These are phyloP conservation scores for Antitype chi DNA, from an alignment of 2,888 invertebrate species.

Conservation along the genomic window DNA sequence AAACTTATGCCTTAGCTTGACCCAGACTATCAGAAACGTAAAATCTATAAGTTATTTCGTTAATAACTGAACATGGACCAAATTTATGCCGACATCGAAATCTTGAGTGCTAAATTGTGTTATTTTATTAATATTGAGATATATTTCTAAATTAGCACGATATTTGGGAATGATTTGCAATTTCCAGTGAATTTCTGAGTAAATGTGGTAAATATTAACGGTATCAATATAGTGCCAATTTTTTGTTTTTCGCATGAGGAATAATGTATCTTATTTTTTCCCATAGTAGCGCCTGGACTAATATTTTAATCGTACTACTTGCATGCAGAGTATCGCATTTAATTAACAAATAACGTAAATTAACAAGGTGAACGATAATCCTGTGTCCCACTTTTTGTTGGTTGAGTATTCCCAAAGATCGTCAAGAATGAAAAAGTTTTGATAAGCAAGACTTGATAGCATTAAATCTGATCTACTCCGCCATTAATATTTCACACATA, in stretches of 20 bases:
- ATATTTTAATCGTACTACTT: not conserved
- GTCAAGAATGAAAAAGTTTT: not conserved
- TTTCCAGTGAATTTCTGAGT: not conserved
- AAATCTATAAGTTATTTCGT: constrained; percentile 18
- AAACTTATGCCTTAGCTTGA: not conserved
- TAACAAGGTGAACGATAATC: not conserved
- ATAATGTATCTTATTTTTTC: not conserved
- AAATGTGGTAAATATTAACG: not conserved
- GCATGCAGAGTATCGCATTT: not conserved
- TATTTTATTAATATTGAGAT: constrained; percentile 7
- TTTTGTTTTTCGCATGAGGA: not conserved
- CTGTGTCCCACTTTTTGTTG: too few relatives aligned
- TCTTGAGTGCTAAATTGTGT: constrained; percentile 1
- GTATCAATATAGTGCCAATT: not conserved
- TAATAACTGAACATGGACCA: constrained; percentile 16
- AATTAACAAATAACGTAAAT: not conserved
- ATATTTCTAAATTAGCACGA: not conserved
- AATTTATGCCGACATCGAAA: constrained; percentile 5
- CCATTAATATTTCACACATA: constrained; percentile 22
- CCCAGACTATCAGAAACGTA: constrained; percentile 1
- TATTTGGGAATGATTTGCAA: not conserved
- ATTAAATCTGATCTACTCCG: not conserved
- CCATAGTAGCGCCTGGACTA: not conserved
- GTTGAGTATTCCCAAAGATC: too few relatives aligned
- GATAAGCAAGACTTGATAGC: not conserved